Percentiles rank a stretch among this genome's conserved stretches.
These are phyloP conservation scores for Peromyscus aztecus DNA, from an alignment of 2,797 vertebrate genomes.

Conservation along the genomic window DNA sequence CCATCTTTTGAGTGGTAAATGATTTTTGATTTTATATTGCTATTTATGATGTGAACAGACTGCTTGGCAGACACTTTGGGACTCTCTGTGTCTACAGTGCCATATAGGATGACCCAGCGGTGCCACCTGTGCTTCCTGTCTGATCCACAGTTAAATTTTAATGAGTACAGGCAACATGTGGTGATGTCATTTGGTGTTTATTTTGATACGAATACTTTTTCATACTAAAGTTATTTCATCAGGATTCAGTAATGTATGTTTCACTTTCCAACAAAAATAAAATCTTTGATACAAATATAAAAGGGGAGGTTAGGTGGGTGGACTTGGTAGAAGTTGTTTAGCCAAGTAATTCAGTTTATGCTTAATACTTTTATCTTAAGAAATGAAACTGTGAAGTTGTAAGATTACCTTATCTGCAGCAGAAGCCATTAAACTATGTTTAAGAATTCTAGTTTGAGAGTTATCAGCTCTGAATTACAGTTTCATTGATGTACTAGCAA, in stretches of 20 bases:
- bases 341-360: neutral
- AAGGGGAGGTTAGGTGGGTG: neutral
- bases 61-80: neutral
- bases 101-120: neutral
- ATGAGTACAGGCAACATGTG: neutral
- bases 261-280: neutral
- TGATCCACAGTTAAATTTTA: slow-evolving; percentile 15
- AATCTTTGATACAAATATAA: slow-evolving; percentile 5
- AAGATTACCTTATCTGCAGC: neutral
- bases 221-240: slow-evolving; percentile 14
- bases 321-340: neutral
- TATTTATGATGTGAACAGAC: neutral
- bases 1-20: neutral
- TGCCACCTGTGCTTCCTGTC: neutral
- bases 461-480: neutral
- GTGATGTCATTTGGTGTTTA: slow-evolving; percentile 48
- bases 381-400: slow-evolving; percentile 44
- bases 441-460: neutral
- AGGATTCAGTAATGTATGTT: slow-evolving; percentile 33
- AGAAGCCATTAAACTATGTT: neutral
- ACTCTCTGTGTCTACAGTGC: neutral
- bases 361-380: neutral
- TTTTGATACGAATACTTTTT: slow-evolving; percentile 48
- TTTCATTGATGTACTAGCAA: slow-evolving; percentile 2
- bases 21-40: slow-evolving; percentile 24